These are phyloP conservation scores for Palythoa grandiflora DNA, from an alignment of 92 coral and sea anemone species.

Conservation along the genomic window DNA sequence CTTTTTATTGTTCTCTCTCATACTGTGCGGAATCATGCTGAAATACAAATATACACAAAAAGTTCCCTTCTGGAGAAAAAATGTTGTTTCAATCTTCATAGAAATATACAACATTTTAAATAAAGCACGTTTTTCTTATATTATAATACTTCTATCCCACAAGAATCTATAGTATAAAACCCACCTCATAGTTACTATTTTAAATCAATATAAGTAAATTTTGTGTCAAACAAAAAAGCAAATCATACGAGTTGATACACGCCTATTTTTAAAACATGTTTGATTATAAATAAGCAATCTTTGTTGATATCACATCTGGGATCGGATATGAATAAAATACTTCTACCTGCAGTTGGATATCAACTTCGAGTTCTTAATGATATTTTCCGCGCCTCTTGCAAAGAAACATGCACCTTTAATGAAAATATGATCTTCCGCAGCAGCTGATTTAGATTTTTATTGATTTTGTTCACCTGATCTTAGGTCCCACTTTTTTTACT, in stretches of 20 bases:
- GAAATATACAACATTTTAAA: no score
- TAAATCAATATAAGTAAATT: no score
- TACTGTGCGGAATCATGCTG: no score
- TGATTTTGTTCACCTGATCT: not conserved
- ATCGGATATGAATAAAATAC: not conserved
- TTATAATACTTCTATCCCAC: not conserved
- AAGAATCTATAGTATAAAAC: not conserved
- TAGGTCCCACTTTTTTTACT: not conserved
- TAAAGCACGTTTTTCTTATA: not conserved
- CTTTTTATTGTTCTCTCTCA: no score
- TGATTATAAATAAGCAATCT: not conserved
- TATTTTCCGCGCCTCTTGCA: not conserved
- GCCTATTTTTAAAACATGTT: no score
- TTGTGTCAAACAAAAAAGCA: no score
- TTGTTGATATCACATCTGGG: not conserved
- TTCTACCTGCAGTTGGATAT: not conserved
- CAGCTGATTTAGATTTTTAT: conserved; percentile 32
- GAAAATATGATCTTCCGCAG: conserved; percentile 11
- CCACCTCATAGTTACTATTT: no score
- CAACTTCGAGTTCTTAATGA: conserved; percentile 19
- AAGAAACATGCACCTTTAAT: not conserved
- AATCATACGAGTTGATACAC: no score
- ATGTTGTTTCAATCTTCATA: no score
- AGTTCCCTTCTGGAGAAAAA: no score
- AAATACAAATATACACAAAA: no score